Evolutionary conservation across 2,888 invertebrate species (phyloP), one percentile per base, ranked within the genome.

Genomic region (Tipula lateralis): DNA sequence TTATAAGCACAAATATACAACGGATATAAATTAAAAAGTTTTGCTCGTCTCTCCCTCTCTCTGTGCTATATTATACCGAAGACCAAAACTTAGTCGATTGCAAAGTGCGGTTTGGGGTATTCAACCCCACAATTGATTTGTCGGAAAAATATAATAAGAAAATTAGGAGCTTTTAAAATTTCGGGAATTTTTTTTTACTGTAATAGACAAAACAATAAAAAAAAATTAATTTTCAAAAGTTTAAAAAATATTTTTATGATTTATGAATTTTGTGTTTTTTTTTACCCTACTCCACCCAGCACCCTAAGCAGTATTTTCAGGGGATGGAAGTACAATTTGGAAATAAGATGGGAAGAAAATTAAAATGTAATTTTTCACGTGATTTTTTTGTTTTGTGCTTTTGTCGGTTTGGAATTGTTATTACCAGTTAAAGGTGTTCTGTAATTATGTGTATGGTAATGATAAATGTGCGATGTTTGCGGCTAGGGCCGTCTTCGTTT

Each of bases 341-440:
- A n/a, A n/a, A n/a, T n/a, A n/a, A 66, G 9, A 66, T 66, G 19
- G 66, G 24, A 66, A 66, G 66, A 66, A 66, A 66, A 66, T 66
- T 66, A 66, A 66, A 66, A 66, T 66, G 66, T 66, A 66, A 66
- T 66, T 66, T 66, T 66, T 66, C 66, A 66, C 66, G 66, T 66
- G 66, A 6, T 24, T 66, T 66, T 66, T 66, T 3, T 44, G 44
- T n/a, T 44, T n/a, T 24, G 66, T 13, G 32, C 32, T 32, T 32
- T 32, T 32, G 7, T 5, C 32, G 3, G n/a, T 32, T 3, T 32
- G 13, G 24, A 66, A 24, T 39, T 13, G 9, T 66, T 66, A 66
- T 66, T 66, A 66, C 66, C 19, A 24, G 66, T 66, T 66, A 66
- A 66, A 66, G 66, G 66, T 66, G 66, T 66, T 66, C 9, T 19